These are phyloP conservation scores for Microchirus variegatus DNA, from an alignment of 2,797 vertebrate species.

Conservation along the genomic window DNA sequence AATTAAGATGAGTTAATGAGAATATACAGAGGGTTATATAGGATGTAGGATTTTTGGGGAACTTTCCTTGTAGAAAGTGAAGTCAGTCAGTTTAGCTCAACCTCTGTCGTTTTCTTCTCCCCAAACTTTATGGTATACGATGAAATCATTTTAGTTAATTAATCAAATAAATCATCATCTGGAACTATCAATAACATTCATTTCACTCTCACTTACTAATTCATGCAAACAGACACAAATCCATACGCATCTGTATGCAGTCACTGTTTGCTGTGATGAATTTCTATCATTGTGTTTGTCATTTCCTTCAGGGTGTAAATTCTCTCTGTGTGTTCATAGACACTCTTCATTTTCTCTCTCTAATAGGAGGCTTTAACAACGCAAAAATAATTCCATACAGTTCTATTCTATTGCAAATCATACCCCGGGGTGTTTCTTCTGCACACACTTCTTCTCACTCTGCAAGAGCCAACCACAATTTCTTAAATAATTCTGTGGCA, in stretches of 20 bases:
- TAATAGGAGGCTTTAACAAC: slow-evolving; percentile 69
- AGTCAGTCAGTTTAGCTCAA: too few species aligned
- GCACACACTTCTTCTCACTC: slow-evolving; percentile 33
- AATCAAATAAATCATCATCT: not conserved
- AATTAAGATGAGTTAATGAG: too few species aligned
- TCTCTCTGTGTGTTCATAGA: slow-evolving; percentile 62
- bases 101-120: too few species aligned
- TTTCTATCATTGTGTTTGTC: slow-evolving; percentile 30
- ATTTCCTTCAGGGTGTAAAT: slow-evolving; percentile 49
- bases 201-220: slow-evolving; percentile 8
- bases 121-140: not conserved
- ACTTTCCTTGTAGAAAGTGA: too few species aligned
- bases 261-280: slow-evolving; percentile 54
- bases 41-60: too few species aligned
- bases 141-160: too few species aligned
- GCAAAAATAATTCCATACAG: slow-evolving; percentile 58
- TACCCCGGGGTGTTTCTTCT: slow-evolving; percentile 50
- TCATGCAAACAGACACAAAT: slow-evolving; percentile 27
- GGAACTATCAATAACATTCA: slow-evolving; percentile 14
- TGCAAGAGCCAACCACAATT: slow-evolving; percentile 45
- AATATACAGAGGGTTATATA: too few species aligned
- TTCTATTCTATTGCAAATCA: slow-evolving; percentile 64
- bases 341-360: slow-evolving; percentile 46
- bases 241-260: slow-evolving; percentile 19
- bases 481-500: slow-evolving; percentile 56